Base-by-base conservation (phyloP, 2,888 invertebrate species). In the Athetis lepigone region DNA sequence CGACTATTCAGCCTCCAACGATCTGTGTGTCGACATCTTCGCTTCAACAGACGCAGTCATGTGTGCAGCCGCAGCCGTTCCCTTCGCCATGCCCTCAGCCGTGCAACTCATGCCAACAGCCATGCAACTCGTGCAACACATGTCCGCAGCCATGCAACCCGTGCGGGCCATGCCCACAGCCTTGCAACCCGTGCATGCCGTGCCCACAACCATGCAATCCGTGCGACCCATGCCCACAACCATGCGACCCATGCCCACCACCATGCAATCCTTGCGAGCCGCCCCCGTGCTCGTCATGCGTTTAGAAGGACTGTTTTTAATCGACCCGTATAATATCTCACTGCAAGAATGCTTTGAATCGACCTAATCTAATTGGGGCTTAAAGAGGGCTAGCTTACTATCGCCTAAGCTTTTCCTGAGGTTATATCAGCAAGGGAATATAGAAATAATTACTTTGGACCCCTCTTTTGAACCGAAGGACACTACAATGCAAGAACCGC, bases 1-100 rank as follows among this genome's bases (percentile, higher is more conserved):
- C 83, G 0, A 67, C 79, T 0, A 65, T 92, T 0, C 90, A 90
- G 37, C 80, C 86, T 0, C 89, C 92, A 0, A 81, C 85, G 0
- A 84, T 91, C 2, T 77, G 70, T 3, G 79, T 90, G 2, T 75
- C 76, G 2, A 47, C 79, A 0, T 64, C 71, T 0, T 65, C 75
- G 1, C 61, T 81, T 4, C 71, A 73, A 4, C 71, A 73, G 29
- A 19, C 67, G 0, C 50, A 50, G 45, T 7, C 55, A 13, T 63
- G 63, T 16, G 29, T 45, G 19, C 19, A 40, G 42, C 50, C 68
- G 4, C 6, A 50, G 6, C 51, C 40, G 0, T 8, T 3, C 23
- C 68, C 66, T 0, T 60, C 51, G 9, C 13, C 42, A 0, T 0
- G 5, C 11, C 55, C 36, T 7, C n/a, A n/a, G n/a, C n/a, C n/a